Evolutionary conservation across 2,113 vertebrate genomes (phyloP).

Genomic region (Istiophorus platypterus): DNA sequence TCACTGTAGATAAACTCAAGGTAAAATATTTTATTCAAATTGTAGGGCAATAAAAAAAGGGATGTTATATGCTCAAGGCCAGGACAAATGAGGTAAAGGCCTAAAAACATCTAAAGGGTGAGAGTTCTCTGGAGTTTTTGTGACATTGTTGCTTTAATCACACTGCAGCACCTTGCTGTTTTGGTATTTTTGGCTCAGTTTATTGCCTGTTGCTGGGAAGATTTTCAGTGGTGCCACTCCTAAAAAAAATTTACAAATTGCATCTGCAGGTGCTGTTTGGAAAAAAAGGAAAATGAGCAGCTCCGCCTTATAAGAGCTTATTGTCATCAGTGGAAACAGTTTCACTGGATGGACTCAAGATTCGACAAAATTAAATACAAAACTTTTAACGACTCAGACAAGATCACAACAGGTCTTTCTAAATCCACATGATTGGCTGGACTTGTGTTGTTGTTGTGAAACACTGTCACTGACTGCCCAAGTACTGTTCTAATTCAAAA

Average conservation of each 20-base stretch:
- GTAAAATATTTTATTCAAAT: no score
- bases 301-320: not conserved
- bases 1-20: not conserved
- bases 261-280: conserved; percentile 14
- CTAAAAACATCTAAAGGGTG: conserved; percentile 23
- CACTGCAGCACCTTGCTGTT: conserved; percentile 43
- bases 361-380: not conserved
- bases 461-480: not conserved
- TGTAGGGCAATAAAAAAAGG: conserved; percentile 11
- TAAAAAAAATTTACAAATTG: not conserved
- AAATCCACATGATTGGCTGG: not conserved
- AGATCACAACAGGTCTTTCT: not conserved
- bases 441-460: not conserved
- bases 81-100: conserved; percentile 1
- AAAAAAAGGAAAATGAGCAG: not conserved
- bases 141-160: conserved; percentile 44
- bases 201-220: conserved; percentile 51
- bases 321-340: not conserved
- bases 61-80: conserved; percentile 24
- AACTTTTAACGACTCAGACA: not conserved
- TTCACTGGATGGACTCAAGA: not conserved
- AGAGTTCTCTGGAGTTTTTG: conserved; percentile 34
- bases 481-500: not conserved
- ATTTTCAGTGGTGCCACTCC: not conserved
- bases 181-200: conserved; percentile 41